These are phyloP conservation scores for Abramis brama DNA, from an alignment of 2,113 vertebrate genomes.

Conservation along the genomic window DNA sequence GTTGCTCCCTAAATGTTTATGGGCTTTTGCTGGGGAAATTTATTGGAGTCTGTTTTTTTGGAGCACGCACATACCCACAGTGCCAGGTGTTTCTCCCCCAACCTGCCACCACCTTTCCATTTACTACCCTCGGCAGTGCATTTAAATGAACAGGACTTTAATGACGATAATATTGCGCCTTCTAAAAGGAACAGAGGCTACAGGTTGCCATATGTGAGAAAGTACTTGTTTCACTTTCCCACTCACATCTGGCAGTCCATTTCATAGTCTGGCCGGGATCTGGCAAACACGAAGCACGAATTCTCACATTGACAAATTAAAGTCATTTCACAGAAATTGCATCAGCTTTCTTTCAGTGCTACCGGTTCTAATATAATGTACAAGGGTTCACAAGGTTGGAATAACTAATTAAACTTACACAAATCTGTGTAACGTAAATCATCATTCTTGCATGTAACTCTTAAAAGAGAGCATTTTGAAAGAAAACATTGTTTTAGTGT, in stretches of 20 bases:
- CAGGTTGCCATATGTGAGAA: conserved; percentile 43
- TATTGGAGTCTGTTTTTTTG: conserved; percentile 72
- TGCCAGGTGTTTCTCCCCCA: conserved; percentile 60
- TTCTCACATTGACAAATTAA: conserved; percentile 78
- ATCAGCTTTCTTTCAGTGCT: conserved; percentile 68
- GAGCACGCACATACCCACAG: conserved; percentile 29
- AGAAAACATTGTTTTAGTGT: conserved; percentile 7
- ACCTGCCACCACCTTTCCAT: conserved; percentile 57
- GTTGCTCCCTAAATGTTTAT: conserved; percentile 69
- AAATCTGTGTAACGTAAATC: not conserved
- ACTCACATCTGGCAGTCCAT: conserved; percentile 69
- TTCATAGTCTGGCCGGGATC: conserved; percentile 63
- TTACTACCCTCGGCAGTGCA: conserved; percentile 37
- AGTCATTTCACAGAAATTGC: conserved; percentile 69
- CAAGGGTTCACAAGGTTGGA: conserved; percentile 18
- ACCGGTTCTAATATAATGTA: conserved; percentile 50
- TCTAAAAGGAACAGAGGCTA: conserved; percentile 36
- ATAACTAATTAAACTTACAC: conserved; percentile 5
- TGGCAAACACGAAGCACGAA: conserved; percentile 64
- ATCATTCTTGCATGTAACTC: not conserved
- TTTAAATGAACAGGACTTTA: conserved; percentile 48
- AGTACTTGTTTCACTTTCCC: conserved; percentile 53
- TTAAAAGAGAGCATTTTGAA: conserved; percentile 22
- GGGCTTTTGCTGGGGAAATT: conserved; percentile 75
- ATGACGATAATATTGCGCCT: conserved; percentile 39